phyloP scores from a whole-genome alignment of 2,888 invertebrate species.

The Drosophila kanekoi region DNA sequence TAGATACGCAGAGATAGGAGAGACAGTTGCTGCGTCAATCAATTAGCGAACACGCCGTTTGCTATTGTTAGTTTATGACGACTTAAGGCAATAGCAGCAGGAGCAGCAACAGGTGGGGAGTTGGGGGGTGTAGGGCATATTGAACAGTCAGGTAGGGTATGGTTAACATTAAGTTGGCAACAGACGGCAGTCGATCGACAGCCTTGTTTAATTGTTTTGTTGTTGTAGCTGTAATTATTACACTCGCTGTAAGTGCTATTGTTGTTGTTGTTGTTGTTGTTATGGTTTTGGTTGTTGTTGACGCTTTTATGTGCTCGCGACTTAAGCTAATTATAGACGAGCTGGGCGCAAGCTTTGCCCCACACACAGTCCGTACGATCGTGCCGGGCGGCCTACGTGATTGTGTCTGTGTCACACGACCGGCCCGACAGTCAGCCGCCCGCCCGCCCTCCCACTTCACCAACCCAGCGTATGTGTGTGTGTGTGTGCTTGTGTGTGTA shows the following conservation, averaged over 20 bases:
- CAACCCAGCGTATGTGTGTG: background rate
- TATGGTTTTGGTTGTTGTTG: slow-evolving; percentile 13
- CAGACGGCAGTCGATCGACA: slow-evolving; percentile 39
- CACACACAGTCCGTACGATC: slow-evolving; percentile 28
- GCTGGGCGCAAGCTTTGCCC: slow-evolving; percentile 51
- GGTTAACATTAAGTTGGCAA: slow-evolving; percentile 66
- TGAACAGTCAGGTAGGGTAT: slow-evolving; percentile 64
- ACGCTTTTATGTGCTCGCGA: slow-evolving; percentile 39
- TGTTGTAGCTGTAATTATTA: slow-evolving; percentile 30
- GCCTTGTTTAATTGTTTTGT: slow-evolving; percentile 36
- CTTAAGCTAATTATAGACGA: slow-evolving; percentile 71
- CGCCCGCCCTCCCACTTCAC: background rate
- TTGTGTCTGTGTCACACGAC: slow-evolving; percentile 79
- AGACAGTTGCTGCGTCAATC: slow-evolving; percentile 61
- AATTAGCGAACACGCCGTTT: slow-evolving; percentile 55
- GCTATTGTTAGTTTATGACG: slow-evolving; percentile 29
- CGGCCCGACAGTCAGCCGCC: slow-evolving; percentile 23
- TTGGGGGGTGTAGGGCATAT: background rate
- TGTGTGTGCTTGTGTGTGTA: slow-evolving; percentile 17
- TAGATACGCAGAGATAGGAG: slow-evolving; percentile 39
- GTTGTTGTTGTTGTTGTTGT: slow-evolving; percentile 29
- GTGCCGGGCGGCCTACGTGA: slow-evolving; percentile 64
- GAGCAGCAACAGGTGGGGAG: background rate
- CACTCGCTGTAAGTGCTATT: slow-evolving; percentile 2
- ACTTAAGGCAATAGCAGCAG: background rate